Evolutionary conservation across 2,797 vertebrate species (phyloP), one percentile per base, ranked within the genome.

Genomic region (Meda fulgida): DNA sequence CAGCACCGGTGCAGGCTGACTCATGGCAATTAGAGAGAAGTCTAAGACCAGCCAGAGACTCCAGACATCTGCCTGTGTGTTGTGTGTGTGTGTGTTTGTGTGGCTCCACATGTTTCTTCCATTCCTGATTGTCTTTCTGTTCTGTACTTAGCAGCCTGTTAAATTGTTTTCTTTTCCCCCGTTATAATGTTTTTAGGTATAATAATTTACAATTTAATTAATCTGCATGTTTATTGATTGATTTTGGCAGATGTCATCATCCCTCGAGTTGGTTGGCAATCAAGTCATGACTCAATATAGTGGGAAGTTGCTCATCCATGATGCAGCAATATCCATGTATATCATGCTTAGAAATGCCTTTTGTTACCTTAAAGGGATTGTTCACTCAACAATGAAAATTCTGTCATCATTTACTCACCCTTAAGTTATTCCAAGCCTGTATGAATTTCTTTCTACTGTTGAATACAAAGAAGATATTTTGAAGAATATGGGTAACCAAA

Each of bases 11-110:
- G 11, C 36, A 71, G 75, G 65, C 73, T 78, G 83, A 84, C 75
- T 84, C 83, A 84, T 84, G 65, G 73, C 83, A 84, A 84, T 84
- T 84, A 84, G 65, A 34, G 65, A 58, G 75, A 78, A 78, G 82
- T 58, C 75, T 78, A n/a, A 78, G 66, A 60, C 83, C 36, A 71
- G 75, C 65, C 75, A 78, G 51, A 34, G 26, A 46, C 63, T 84
- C 51, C 63, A 43, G 48, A 67, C 48, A 51, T 77, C n/a, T 46
- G 4, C 23, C 40, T 55, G 51, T 65, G 18, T 66, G 69, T 82
- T 53, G 69, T 58, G 14, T 48, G 14, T 16, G 4, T 48, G 46
- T 78, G 23, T 11, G 31, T 31, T 31, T 31, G 31, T 31, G 31
- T 31, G 9, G 46, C 26, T 63, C 34, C 21, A 36, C 19, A 31